Base-by-base conservation (phyloP, 2,888 invertebrate species). In the Tortrix viridana region DNA sequence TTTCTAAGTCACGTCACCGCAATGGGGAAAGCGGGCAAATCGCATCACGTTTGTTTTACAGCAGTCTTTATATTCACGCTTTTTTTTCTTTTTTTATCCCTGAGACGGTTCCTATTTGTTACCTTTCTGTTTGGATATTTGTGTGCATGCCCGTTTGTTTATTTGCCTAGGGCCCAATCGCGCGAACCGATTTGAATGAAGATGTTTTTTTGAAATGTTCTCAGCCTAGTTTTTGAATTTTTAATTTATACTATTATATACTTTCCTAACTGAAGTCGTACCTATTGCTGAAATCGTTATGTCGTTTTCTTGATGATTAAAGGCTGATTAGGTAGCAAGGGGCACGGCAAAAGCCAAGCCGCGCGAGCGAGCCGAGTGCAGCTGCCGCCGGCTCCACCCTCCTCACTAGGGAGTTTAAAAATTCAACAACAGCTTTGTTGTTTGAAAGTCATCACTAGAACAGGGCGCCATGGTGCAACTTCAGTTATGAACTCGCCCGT, bases 11-110 rank as follows among this genome's bases (percentile, higher is more conserved):
- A 74, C 70, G 72, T 65, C 70, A 68, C 58, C 67, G 64, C 75
- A 76, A 77, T 75, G 76, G 73, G 69, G 71, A 73, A 74, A 77
- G 76, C 73, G 75, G 75, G 75, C 70, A 72, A 72, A 77, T 76
- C 71, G 69, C 69, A 67, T 67, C 71, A 70, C 69, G 67, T 64
- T 61, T 71, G 69, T 74, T 69, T 69, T 61, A 65, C 47, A 68
- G 64, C 57, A 56, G 63, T 56, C 43, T 56, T 56, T 66, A 64
- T 63, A 61, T 65, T 46, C 55, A 37, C 44, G 59, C 19, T 37
- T 67, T 67, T 53, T 54, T 49, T 63, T 60, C 50, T 61, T 38
- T 32, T 19, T 38, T n/a, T n/a, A n/a, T n/a, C n/a, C 41, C 6
- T 9, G 44, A 5, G 5, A 44, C 4, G 18, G 16, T 7, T n/a